Conservation (phyloP, 1,140 invertebrate species). For the Hyphantria cunea region DNA sequence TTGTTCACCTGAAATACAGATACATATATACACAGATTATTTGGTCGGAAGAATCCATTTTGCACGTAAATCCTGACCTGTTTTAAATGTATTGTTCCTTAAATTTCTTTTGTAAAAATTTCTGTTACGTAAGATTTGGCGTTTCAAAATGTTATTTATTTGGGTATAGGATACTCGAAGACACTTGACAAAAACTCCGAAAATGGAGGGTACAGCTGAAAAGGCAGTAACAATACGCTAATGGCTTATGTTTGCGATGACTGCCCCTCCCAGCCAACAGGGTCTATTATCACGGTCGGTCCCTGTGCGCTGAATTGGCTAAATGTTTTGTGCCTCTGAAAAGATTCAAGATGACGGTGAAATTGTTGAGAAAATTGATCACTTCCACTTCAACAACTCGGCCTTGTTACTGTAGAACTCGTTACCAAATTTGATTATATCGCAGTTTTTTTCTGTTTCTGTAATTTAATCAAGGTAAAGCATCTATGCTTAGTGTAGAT, state of each 20-base stretch:
- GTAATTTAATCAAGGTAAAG: neutral
- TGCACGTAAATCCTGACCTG: no score
- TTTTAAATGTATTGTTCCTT: slow-evolving; percentile 10
- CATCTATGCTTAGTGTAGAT: no score
- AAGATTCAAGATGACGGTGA: slow-evolving; percentile 77
- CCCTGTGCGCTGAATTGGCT: slow-evolving; percentile 75
- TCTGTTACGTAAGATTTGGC: neutral
- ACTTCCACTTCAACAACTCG: slow-evolving; percentile 66
- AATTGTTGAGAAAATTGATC: slow-evolving; percentile 80
- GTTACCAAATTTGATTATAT: slow-evolving; percentile 41
- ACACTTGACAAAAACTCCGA: slow-evolving; percentile 46
- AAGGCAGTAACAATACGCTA: slow-evolving; percentile 69
- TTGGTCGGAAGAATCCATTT: no score
- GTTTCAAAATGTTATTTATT: slow-evolving; percentile 33
- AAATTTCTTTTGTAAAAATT: neutral
- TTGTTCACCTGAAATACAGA: neutral
- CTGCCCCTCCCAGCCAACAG: slow-evolving; percentile 67
- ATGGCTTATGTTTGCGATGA: slow-evolving; percentile 75
- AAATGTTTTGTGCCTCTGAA: slow-evolving; percentile 77
- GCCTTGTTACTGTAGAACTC: slow-evolving; percentile 55
- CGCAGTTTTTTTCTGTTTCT: slow-evolving; percentile 5
- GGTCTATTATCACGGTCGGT: slow-evolving; percentile 68
- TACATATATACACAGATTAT: no score
- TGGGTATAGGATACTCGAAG: slow-evolving; percentile 37
- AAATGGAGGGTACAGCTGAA: slow-evolving; percentile 56